Evolutionary conservation across 2,888 invertebrate species (phyloP).

Genomic region (Nomada ferruginata): DNA sequence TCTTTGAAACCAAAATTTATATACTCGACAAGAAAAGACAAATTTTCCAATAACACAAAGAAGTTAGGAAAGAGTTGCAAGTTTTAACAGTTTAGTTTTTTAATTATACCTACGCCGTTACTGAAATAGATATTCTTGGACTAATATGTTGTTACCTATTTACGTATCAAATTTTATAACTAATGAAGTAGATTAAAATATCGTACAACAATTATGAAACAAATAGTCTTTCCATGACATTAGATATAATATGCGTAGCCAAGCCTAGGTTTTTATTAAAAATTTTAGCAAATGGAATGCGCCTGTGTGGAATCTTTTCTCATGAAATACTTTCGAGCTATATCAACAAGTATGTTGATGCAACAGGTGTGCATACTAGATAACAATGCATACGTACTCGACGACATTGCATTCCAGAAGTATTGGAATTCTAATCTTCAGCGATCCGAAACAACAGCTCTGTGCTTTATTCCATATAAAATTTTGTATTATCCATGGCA

Average conservation of each 20-base stretch:
- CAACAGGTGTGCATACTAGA: conserved; percentile 9
- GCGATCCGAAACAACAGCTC: neutral
- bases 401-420: neutral
- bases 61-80: neutral
- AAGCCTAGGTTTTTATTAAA: neutral
- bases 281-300: neutral
- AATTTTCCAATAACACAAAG: neutral
- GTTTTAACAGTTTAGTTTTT: no score
- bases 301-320: no score
- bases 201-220: neutral
- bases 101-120: no score
- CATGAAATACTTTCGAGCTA: neutral
- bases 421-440: neutral
- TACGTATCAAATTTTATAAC: no score
- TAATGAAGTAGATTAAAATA: no score
- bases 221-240: neutral
- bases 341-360: neutral
- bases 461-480: neutral
- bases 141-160: no score
- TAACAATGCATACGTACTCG: neutral
- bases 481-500: neutral
- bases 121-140: no score
- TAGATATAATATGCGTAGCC: neutral
- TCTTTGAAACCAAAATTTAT: neutral
- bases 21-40: no score